Evolutionary conservation across 2,888 invertebrate species (phyloP).

Genomic region (Agrilus mali): DNA sequence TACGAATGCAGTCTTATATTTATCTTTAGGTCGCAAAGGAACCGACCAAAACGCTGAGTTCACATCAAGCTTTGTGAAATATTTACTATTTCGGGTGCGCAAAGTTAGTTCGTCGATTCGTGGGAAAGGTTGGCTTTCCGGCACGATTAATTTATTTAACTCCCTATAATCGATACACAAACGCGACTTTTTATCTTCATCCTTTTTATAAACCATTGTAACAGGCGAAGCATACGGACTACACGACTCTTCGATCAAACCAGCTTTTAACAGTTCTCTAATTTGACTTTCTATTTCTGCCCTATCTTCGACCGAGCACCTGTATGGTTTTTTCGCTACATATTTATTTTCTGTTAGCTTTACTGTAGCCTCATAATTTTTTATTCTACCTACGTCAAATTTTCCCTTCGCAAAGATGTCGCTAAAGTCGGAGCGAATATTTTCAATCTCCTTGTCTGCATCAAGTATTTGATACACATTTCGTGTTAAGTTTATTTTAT

Average conservation of each 20-base stretch:
- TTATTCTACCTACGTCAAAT: slow-evolving; percentile 16
- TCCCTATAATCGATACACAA: slow-evolving; percentile 22
- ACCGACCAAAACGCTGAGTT: slow-evolving; percentile 29
- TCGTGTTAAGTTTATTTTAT: too few relatives aligned
- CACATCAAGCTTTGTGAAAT: slow-evolving; percentile 23
- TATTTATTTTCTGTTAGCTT: slow-evolving; percentile 11
- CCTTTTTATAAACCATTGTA: too few relatives aligned
- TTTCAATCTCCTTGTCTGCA: too few relatives aligned
- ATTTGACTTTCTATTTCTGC: slow-evolving; percentile 9
- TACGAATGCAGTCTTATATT: slow-evolving; percentile 23
- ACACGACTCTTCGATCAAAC: slow-evolving; percentile 8
- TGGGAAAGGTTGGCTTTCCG: slow-evolving; percentile 24
- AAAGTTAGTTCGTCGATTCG: slow-evolving; percentile 22
- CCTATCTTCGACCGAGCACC: slow-evolving; percentile 10
- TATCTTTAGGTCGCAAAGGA: slow-evolving; percentile 20
- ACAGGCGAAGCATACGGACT: too few relatives aligned
- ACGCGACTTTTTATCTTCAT: too few relatives aligned
- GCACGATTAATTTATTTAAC: slow-evolving; percentile 20
- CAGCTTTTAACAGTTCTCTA: too few relatives aligned
- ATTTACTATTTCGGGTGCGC: slow-evolving; percentile 22
- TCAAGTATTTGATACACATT: too few relatives aligned
- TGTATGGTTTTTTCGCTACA: slow-evolving; percentile 10
- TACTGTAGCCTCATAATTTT: slow-evolving; percentile 17
- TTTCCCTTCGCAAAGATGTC: too few relatives aligned
- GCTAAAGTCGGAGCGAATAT: too few relatives aligned